phyloP scores from a whole-genome alignment of 2,797 vertebrate genomes.

The Myioborus miniatus region DNA sequence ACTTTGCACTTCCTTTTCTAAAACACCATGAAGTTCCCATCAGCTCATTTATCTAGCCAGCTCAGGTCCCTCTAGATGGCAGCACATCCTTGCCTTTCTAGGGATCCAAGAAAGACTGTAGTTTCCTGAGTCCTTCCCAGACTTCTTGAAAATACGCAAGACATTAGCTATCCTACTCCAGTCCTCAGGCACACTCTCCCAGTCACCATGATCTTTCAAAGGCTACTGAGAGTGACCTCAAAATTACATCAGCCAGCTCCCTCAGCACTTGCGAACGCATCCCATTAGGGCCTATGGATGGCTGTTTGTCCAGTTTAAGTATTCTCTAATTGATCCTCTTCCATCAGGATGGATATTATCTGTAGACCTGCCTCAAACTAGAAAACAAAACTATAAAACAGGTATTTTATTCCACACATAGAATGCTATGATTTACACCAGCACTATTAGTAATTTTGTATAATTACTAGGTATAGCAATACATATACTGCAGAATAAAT shows the following conservation, averaged over 20 bases:
- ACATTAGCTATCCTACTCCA: not conserved
- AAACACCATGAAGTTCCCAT: not conserved
- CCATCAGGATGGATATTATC: not conserved
- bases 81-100: not conserved
- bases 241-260: not conserved
- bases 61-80: not conserved
- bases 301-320: not conserved
- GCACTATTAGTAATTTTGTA: not conserved
- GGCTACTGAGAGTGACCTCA: not conserved
- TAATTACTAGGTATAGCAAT: not conserved
- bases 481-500: not conserved
- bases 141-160: not conserved
- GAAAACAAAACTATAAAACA: not conserved
- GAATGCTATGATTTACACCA: not conserved
- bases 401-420: not conserved
- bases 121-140: not conserved
- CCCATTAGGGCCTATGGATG: not conserved
- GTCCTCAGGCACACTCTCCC: not conserved
- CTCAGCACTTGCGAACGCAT: not conserved
- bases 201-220: not conserved
- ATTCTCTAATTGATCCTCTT: not conserved
- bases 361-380: not conserved
- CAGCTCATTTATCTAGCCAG: not conserved
- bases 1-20: not conserved
- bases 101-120: not conserved